These are phyloP conservation scores for Coluber constrictor DNA, from an alignment of 2,797 vertebrate species.

Conservation along the genomic window DNA sequence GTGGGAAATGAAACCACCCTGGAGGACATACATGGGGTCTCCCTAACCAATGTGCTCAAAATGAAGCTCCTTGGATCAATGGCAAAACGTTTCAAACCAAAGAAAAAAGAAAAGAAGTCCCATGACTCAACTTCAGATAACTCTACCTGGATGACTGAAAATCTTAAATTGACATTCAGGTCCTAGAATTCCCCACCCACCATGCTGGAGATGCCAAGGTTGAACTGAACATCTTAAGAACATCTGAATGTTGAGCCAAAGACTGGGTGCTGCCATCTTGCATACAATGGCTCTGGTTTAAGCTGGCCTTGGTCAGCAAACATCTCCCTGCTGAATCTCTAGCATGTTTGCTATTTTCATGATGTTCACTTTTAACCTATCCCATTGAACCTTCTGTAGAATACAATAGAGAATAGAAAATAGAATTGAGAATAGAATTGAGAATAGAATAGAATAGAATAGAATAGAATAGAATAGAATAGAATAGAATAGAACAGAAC, in stretches of 20 bases:
- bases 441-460: no score
- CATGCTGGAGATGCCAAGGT: background rate
- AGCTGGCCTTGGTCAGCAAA: background rate
- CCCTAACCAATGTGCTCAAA: background rate
- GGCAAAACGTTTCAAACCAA: background rate
- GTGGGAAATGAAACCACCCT: background rate
- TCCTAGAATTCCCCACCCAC: background rate
- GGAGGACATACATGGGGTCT: background rate
- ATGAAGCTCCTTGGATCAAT: background rate
- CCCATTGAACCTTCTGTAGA: background rate
- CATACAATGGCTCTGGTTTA: background rate
- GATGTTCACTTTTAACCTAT: background rate
- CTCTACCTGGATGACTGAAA: background rate
- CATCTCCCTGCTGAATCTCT: conserved; percentile 4
- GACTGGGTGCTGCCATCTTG: background rate
- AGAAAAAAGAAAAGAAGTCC: background rate
- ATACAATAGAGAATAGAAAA: background rate
- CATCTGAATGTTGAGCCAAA: conserved; percentile 29
- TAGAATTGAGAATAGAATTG: no score
- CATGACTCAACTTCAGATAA: background rate
- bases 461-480: no score
- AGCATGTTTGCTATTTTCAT: background rate
- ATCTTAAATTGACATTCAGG: background rate
- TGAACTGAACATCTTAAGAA: background rate
- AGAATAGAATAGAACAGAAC: no score